A percentile compares a stretch with the other conserved stretches of the same genome.
These are phyloP conservation scores for Chironomus tepperi DNA, from an alignment of 1,140 invertebrate species.

Conservation along the genomic window DNA sequence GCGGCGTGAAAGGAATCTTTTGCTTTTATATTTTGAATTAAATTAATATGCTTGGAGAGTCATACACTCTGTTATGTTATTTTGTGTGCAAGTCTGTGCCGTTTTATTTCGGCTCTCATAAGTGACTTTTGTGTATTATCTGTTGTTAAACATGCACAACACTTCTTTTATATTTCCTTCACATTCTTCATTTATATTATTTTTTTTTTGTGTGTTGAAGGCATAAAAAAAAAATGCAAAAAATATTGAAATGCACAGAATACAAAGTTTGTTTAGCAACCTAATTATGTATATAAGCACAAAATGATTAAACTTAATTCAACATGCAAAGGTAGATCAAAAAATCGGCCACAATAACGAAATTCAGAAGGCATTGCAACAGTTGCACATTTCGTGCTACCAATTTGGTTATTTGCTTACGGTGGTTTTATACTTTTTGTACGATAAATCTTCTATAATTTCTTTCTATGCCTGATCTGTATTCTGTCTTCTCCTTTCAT, in stretches of 20 bases:
- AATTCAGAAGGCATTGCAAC: not conserved
- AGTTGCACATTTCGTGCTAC: not conserved
- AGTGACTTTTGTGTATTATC: conserved; percentile 1
- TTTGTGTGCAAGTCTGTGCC: not conserved
- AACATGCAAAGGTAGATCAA: conserved; percentile 6
- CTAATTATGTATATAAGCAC: conserved; percentile 14
- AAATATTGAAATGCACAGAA: no score
- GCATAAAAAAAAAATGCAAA: no score
- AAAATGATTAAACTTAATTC: conserved; percentile 9
- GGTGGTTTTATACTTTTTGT: no score
- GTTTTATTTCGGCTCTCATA: not conserved
- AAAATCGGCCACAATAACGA: not conserved
- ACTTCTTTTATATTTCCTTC: not conserved
- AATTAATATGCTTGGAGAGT: no score
- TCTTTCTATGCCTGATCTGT: not conserved
- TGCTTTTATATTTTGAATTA: no score
- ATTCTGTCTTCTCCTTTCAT: conserved; percentile 6
- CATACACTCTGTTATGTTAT: no score
- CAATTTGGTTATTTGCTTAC: not conserved
- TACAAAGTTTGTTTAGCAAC: not conserved
- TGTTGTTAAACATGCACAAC: conserved; percentile 3
- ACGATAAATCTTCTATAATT: no score
- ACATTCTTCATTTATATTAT: not conserved
- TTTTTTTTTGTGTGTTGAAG: not conserved
- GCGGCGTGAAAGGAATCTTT: no score